Percentiles rank a stretch among this genome's conserved stretches.
phyloP scores from a whole-genome alignment of 2,888 invertebrate species.

The Pasiphila rectangulata region DNA sequence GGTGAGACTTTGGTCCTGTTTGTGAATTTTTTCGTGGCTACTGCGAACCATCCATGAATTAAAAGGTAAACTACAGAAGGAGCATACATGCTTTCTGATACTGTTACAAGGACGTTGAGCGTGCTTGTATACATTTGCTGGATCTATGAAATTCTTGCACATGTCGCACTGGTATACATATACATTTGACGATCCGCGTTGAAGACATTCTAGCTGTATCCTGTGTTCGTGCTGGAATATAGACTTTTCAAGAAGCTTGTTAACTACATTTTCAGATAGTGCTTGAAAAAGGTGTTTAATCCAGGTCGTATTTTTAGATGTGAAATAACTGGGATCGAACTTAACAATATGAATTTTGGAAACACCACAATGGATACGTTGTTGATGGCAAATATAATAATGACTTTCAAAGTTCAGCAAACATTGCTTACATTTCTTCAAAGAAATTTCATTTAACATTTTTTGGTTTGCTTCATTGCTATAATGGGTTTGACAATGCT shows the following conservation, averaged over 20 bases:
- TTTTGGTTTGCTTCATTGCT: slow-evolving; percentile 27
- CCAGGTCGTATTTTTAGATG: slow-evolving; percentile 51
- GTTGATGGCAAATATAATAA: slow-evolving; percentile 39
- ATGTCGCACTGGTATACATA: slow-evolving; percentile 57
- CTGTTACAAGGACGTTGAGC: slow-evolving; percentile 40
- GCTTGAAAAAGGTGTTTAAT: slow-evolving; percentile 51
- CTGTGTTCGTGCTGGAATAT: slow-evolving; percentile 58
- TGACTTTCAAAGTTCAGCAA: slow-evolving; percentile 40
- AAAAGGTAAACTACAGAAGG: slow-evolving; percentile 51
- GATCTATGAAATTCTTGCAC: slow-evolving; percentile 51
- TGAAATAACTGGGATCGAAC: slow-evolving; percentile 56
- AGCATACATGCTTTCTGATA: slow-evolving; percentile 47
- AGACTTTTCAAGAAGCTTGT: slow-evolving; percentile 45
- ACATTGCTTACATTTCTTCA: slow-evolving; percentile 37
- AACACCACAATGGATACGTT: slow-evolving; percentile 33
- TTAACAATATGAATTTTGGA: slow-evolving; percentile 35
- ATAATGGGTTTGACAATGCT: slow-evolving; percentile 61
- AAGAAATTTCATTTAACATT: slow-evolving; percentile 17
- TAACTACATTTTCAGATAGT: slow-evolving; percentile 35
- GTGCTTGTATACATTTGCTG: slow-evolving; percentile 45
- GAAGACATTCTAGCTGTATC: slow-evolving; percentile 54
- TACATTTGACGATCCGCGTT: slow-evolving; percentile 44
- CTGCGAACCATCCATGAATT: slow-evolving; percentile 38
- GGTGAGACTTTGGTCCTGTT: slow-evolving; percentile 27
- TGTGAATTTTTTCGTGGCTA: slow-evolving; percentile 53